Conservation (phyloP, 2,113 vertebrate genomes). For the Megaceryle torquata region DNA sequence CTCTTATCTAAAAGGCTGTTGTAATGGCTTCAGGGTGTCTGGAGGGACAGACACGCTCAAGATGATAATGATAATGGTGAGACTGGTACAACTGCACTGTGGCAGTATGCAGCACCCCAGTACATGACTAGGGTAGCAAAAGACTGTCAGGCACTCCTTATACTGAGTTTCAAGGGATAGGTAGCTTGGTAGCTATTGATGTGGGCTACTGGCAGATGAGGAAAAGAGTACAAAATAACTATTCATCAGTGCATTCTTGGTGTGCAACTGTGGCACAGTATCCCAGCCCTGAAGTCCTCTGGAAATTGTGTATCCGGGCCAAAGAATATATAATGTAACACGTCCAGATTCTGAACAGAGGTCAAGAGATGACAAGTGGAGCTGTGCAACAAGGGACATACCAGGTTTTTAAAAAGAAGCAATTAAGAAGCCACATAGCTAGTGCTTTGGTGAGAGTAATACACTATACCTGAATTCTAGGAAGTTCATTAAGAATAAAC, state of each 20-base stretch:
- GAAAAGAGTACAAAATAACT: neutral
- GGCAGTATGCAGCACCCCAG: neutral
- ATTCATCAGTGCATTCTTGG: neutral
- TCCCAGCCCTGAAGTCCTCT: neutral
- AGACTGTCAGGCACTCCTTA: neutral
- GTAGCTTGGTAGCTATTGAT: neutral
- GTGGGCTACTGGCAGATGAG: neutral
- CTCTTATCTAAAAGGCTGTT: neutral
- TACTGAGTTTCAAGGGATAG: neutral
- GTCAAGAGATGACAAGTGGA: neutral
- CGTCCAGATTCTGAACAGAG: neutral
- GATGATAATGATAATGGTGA: neutral
- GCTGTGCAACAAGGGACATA: neutral
- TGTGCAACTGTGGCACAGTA: neutral
- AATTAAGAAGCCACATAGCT: neutral
- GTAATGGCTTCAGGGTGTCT: neutral
- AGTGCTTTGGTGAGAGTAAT: neutral
- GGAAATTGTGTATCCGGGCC: neutral
- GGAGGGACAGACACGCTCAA: neutral
- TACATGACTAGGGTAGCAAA: neutral
- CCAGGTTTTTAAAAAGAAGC: neutral
- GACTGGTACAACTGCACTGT: neutral
- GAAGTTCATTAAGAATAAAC: neutral
- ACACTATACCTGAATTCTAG: neutral
- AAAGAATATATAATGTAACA: neutral